Evolutionary conservation across 2,113 vertebrate genomes (phyloP), one percentile per base, ranked within the genome.

Genomic region (Cygnus atratus): DNA sequence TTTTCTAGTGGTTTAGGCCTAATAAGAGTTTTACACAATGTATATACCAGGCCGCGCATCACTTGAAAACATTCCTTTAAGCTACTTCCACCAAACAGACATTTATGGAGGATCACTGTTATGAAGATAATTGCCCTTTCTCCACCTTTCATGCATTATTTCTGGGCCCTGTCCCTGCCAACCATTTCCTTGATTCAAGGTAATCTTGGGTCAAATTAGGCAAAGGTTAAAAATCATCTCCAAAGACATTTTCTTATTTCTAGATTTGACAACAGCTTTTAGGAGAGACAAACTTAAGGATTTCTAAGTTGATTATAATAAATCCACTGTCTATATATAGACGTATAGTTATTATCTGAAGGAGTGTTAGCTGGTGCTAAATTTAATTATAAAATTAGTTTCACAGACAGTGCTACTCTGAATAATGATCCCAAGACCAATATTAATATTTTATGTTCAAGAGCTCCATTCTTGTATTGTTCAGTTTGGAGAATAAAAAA

Each of bases 361-460:
- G 22, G 22, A 92, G 10, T 44, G 54, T 4, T 72, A 71, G 17
- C 8, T 85, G 44, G 16, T 63, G 35, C 7, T 75, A 78, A 84
- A 91, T 84, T 87, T 92, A 82, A 78, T 75, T 94, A 78, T 39
- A 62, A 92, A 87, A 75, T 74, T 50, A 66, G 24, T 85, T 78
- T 70, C 70, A 65, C 62, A 85, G 35, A 41, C 35, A 48, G 58
- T 80, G 4, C 10, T 88, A 74, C 22, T 78, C 28, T 88, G 41
- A 46, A 62, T 88, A 92, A 75, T 55, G 90, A 84, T 59, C 28
- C 10, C 31, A 66, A 0, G 3, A 67, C 17, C 7, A 18, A 67
- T 85, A 87, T 67, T 81, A 90, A 92, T 88, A 5, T 70, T 86
- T 41, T 83, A 39, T 54, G 6, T 62, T 86, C 28, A 73, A 71